Evolutionary conservation across 2,113 vertebrate species (phyloP).

Genomic region (Caloenas nicobarica): DNA sequence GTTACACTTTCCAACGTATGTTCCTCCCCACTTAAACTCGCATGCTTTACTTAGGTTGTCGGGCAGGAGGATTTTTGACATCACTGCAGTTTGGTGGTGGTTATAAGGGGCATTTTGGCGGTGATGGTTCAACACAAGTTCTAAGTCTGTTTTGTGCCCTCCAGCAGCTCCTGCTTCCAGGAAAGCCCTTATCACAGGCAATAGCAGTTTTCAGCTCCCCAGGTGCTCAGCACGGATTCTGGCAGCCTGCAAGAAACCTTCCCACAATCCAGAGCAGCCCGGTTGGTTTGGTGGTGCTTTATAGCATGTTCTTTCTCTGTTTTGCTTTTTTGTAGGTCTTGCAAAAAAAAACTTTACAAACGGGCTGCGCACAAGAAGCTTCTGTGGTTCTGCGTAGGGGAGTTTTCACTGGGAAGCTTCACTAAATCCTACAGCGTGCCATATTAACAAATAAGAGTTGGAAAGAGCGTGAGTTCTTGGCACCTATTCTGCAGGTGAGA

Average conservation of each 20-base stretch:
- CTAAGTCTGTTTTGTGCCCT: neutral
- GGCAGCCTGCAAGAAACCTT: neutral
- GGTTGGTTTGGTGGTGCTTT: neutral
- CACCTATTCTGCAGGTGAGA: neutral
- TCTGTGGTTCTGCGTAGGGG: neutral
- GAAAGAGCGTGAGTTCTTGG: neutral
- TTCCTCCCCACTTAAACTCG: neutral
- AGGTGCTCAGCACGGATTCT: neutral
- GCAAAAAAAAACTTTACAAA: neutral
- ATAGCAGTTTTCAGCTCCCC: neutral
- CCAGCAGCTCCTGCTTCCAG: neutral
- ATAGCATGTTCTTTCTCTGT: neutral
- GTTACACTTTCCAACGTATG: neutral
- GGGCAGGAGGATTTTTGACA: neutral
- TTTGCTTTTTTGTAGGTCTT: neutral
- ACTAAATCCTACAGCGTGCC: neutral
- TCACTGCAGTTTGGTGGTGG: neutral
- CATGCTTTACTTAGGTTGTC: neutral
- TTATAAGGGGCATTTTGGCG: neutral
- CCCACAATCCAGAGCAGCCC: neutral
- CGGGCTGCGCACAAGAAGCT: neutral
- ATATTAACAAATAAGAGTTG: neutral
- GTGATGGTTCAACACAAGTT: neutral
- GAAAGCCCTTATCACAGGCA: neutral
- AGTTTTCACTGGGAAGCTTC: neutral